Evolutionary conservation across 1,140 invertebrate genomes (phyloP).

Genomic region (Aphelinus certus): DNA sequence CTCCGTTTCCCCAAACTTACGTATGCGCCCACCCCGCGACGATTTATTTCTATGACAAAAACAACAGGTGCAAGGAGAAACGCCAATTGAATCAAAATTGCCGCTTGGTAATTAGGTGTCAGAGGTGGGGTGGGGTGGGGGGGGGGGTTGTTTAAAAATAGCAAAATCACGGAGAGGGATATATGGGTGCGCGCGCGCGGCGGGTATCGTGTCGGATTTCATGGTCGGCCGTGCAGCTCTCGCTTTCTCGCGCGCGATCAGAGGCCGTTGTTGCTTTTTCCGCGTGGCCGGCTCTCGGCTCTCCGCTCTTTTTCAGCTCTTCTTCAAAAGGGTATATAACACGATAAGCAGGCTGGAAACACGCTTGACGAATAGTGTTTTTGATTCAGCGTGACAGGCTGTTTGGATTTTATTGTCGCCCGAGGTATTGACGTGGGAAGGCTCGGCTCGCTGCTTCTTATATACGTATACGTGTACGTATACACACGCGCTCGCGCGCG

Average conservation of each 20-base stretch:
- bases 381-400: conserved; percentile 27
- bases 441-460: neutral
- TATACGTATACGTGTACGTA: too few relatives aligned
- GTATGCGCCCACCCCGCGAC: too few relatives aligned
- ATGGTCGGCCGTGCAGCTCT: neutral
- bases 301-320: conserved; percentile 12
- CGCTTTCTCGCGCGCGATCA: conserved; percentile 22
- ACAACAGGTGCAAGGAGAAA: too few relatives aligned
- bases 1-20: too few relatives aligned
- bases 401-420: conserved; percentile 37
- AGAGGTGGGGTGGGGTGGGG: too few relatives aligned
- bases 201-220: neutral
- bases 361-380: conserved; percentile 33
- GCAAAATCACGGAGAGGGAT: too few relatives aligned
- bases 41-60: too few relatives aligned
- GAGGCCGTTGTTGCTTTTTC: conserved; percentile 19
- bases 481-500: too few relatives aligned
- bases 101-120: too few relatives aligned
- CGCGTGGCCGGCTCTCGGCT: conserved; percentile 12
- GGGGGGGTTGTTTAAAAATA: too few relatives aligned
- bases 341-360: conserved; percentile 34
- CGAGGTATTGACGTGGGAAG: conserved; percentile 36
- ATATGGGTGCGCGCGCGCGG: neutral
- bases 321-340: conserved; percentile 19
- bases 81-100: too few relatives aligned